Percentiles rank a stretch among this genome's conserved stretches.
phyloP scores from a whole-genome alignment of 2,888 invertebrate genomes.

The Netelia virgata region DNA sequence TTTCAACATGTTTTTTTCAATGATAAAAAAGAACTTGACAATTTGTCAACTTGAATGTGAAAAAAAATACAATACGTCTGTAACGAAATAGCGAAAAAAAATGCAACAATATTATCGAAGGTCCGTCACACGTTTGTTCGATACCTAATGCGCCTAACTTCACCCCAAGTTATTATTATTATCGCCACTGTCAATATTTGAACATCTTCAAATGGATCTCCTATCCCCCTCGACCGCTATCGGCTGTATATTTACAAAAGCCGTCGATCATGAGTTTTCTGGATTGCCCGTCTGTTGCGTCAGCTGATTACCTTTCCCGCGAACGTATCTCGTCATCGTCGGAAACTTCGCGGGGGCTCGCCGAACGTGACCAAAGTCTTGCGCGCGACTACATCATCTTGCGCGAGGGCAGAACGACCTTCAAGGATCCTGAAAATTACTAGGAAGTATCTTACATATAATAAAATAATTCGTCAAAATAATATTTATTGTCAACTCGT shows the following conservation, averaged over 20 bases:
- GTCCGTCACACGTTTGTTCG: conserved; percentile 21
- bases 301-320: conserved; percentile 32
- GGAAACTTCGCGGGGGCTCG: conserved; percentile 25
- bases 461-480: too few species aligned
- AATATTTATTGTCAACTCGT: too few species aligned
- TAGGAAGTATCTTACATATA: background rate
- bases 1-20: conserved; percentile 49
- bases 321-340: background rate
- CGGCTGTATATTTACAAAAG: background rate
- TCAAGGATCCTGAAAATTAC: background rate
- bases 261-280: background rate
- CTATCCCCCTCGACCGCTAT: background rate
- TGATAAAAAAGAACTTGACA: conserved; percentile 41
- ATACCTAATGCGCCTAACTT: conserved; percentile 43
- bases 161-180: conserved; percentile 23
- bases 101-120: conserved; percentile 25
- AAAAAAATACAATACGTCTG: conserved; percentile 7
- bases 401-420: background rate
- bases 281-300: conserved; percentile 48
- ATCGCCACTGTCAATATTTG: conserved; percentile 24
- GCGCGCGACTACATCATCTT: conserved; percentile 57
- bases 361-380: conserved; percentile 47
- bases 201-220: background rate
- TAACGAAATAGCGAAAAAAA: background rate
- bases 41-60: conserved; percentile 37